Base-by-base conservation (phyloP, 1,140 invertebrate genomes). In the Leptestheria dahalacensis region DNA sequence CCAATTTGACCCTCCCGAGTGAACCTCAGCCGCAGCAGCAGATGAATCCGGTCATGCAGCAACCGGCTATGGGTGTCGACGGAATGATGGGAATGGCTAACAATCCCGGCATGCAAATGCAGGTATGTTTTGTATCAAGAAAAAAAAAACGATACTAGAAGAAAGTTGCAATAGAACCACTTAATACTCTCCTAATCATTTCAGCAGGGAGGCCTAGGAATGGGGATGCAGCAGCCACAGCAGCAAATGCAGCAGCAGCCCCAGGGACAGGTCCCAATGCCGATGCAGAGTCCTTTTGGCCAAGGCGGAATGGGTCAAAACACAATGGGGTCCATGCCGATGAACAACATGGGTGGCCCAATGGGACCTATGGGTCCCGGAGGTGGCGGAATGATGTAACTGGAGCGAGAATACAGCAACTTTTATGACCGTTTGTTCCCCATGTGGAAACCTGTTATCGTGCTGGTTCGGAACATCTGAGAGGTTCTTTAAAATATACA, bases 1-100 rank as follows among this genome's bases (percentile, higher is more conserved):
- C 81, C 12, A 91, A 88, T 74, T 77, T 94, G 24, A 79, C 77
- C 33, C 70, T 88, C 48, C 84, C 85, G 46, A 79, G 79, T 4
- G 84, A 86, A 63, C 75, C 78, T 46, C 78, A 41, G 33, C 33
- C 6, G 33, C 33, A 41, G 33, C 33, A 41, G 33, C 33, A 41
- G 33, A 41, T 41, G 33, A 41, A 41, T 41, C 33, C 33, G 6
- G 15, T 41, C 6, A 41, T 41, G 33, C 33, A 41, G 33, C 33
- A 41, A 15, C 33, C 6, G 15, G 33, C 6, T 6, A 41, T 41
- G 33, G 33, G 33, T 15, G 33, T 41, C 33, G 33, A 41, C 6
- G 15, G 6, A 9, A 41, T 41, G 33, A 41, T 41, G 33, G 33
- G 33, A 6, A 41, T 41, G 33, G 15, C 6, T 41, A 15, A 15